Conservation (phyloP, 1,140 invertebrate genomes). For the Camponotus floridanus region DNA sequence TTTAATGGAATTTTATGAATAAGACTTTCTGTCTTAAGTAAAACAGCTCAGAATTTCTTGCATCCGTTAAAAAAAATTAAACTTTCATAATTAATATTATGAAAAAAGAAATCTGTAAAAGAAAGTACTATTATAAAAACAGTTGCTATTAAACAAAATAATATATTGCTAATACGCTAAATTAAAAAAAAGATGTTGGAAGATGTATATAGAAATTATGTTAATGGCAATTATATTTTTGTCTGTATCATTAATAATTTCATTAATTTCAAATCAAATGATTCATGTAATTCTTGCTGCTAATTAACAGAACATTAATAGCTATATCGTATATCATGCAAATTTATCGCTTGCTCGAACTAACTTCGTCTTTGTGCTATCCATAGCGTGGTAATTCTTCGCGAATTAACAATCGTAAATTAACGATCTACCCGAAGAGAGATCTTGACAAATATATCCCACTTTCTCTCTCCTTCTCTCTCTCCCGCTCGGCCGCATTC, state of each 20-base stretch:
- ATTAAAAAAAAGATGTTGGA: neutral
- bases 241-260: constrained; percentile 5
- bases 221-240: constrained; percentile 5
- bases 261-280: constrained; percentile 30
- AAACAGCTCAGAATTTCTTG: neutral
- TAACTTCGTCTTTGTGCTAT: constrained; percentile 27
- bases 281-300: neutral
- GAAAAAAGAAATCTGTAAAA: neutral
- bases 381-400: constrained; percentile 42
- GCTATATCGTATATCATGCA: constrained; percentile 27
- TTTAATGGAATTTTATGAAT: neutral
- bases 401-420: constrained; percentile 62
- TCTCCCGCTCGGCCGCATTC: neutral
- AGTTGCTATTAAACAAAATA: neutral
- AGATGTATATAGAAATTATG: neutral
- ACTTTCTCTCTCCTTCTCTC: neutral
- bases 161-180: neutral
- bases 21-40: too few species aligned
- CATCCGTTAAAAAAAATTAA: neutral
- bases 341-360: constrained; percentile 43
- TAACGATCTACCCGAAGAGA: constrained; percentile 54
- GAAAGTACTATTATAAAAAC: neutral
- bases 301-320: constrained; percentile 49
- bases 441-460: constrained; percentile 58
- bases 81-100: constrained; percentile 23